phyloP scores from a whole-genome alignment of 1,140 invertebrate genomes.

The Capitella teleta region DNA sequence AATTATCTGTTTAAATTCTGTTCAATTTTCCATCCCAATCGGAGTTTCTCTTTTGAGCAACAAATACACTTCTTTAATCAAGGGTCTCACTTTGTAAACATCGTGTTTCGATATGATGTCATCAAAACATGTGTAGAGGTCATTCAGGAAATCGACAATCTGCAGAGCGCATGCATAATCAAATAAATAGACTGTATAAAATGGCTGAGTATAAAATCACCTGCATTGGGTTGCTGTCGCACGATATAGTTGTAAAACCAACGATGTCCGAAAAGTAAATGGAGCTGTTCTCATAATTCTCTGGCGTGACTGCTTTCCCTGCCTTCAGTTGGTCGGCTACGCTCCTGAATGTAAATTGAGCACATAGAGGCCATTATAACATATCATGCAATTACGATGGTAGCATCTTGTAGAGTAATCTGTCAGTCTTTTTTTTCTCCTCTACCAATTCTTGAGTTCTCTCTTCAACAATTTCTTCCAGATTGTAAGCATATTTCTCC shows the following conservation, averaged over 20 bases:
- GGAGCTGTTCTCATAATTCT: conserved; percentile 77
- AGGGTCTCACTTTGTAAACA: conserved; percentile 92
- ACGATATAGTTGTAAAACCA: conserved; percentile 88
- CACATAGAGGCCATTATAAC: not conserved
- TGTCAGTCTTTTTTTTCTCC: conserved; percentile 83
- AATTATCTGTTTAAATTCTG: too few relatives aligned
- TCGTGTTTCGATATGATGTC: conserved; percentile 92
- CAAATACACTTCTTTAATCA: too few relatives aligned
- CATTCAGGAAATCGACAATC: conserved; percentile 92
- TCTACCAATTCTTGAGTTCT: conserved; percentile 74
- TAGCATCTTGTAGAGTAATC: conserved; percentile 74
- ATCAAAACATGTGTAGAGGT: conserved; percentile 92
- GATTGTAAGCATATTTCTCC: conserved; percentile 82
- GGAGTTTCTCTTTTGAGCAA: too few relatives aligned
- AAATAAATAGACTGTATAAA: not conserved
- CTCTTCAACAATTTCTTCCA: conserved; percentile 74
- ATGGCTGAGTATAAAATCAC: conserved; percentile 18
- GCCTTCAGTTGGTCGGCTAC: conserved; percentile 81
- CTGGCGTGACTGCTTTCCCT: conserved; percentile 72
- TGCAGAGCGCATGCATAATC: conserved; percentile 28
- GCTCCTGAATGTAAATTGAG: conserved; percentile 6
- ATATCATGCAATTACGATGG: conserved; percentile 53
- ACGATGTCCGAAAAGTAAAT: conserved; percentile 93
- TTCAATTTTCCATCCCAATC: too few relatives aligned
- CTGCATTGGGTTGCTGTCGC: conserved; percentile 45